Percentiles rank a stretch among this genome's conserved stretches.
phyloP scores from a whole-genome alignment of 2,797 vertebrate species.

The Danio aesculapii region DNA sequence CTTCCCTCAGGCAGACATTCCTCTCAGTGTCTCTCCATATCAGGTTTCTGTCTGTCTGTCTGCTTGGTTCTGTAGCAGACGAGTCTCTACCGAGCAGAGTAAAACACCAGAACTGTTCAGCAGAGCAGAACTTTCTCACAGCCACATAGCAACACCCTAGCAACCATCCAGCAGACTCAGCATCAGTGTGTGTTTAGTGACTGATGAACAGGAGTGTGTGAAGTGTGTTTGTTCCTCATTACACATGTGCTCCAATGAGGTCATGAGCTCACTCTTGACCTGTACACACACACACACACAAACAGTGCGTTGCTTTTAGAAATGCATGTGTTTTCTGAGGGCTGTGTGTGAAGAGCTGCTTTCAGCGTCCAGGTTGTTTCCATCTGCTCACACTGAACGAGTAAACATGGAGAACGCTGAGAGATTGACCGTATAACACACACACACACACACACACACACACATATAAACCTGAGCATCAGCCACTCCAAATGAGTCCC shows the following conservation, averaged over 20 bases:
- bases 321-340: neutral
- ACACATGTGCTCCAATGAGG: conserved; percentile 47
- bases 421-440: neutral
- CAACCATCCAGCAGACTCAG: too few species aligned
- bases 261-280: conserved; percentile 30
- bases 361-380: conserved; percentile 25
- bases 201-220: neutral
- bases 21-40: neutral
- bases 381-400: neutral
- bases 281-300: conserved; percentile 30
- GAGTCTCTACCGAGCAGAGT: too few species aligned
- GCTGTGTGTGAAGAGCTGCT: conserved; percentile 12
- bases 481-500: too few species aligned
- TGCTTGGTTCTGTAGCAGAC: conserved; percentile 19
- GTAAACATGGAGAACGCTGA: neutral
- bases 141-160: too few species aligned
- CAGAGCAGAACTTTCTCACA: too few species aligned
- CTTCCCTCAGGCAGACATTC: neutral
- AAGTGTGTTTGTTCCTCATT: conserved; percentile 58
- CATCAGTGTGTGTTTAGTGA: too few species aligned
- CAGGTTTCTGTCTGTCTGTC: conserved; percentile 32
- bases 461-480: too few species aligned
- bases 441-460: too few species aligned
- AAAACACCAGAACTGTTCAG: too few species aligned
- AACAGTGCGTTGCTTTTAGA: conserved; percentile 12